Conservation (phyloP, 2,797 vertebrate species). For the Coluber constrictor region DNA sequence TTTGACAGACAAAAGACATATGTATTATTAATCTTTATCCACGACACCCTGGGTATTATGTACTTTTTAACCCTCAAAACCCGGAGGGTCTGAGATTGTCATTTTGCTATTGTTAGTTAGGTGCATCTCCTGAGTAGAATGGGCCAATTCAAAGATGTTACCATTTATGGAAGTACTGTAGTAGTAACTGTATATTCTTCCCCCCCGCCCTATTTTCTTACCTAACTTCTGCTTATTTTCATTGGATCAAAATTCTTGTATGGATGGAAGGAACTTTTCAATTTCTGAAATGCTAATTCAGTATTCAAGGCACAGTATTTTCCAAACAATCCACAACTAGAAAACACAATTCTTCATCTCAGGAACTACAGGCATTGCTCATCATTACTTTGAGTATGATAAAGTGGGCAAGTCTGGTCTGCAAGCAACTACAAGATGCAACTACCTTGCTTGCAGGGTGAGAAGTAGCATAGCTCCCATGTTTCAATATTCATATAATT, state of each 20-base stretch:
- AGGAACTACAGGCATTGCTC: background rate
- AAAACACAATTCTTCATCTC: background rate
- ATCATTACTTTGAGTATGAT: background rate
- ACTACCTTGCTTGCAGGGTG: background rate
- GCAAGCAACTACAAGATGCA: background rate
- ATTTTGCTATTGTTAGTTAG: background rate
- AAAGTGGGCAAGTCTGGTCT: background rate
- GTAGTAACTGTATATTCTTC: background rate
- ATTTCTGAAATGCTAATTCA: background rate
- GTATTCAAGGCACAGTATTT: background rate
- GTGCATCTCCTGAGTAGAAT: background rate
- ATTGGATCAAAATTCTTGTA: background rate
- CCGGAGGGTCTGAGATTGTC: background rate
- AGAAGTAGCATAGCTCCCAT: background rate
- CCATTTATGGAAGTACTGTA: background rate
- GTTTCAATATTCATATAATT: background rate
- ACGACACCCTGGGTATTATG: background rate
- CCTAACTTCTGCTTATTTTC: background rate
- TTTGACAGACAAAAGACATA: background rate
- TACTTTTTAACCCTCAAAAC: background rate
- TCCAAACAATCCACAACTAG: background rate
- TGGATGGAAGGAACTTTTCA: background rate
- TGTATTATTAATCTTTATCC: background rate
- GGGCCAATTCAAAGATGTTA: background rate
- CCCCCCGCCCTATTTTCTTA: background rate